Conservation (phyloP, 2,797 vertebrate species). For the Platyrinchus mystaceus region DNA sequence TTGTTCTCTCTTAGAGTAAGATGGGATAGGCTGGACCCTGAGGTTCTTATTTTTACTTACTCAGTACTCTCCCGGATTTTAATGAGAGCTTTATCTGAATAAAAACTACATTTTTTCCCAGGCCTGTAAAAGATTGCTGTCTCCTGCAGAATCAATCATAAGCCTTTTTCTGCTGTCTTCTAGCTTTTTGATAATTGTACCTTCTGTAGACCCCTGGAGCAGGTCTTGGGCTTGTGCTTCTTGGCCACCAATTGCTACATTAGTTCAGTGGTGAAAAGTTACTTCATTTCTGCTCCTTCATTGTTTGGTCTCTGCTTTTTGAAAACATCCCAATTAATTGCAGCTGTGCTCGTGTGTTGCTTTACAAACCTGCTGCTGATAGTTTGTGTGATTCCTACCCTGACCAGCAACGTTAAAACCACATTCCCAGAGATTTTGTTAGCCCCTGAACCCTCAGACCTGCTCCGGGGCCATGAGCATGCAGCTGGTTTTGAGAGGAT, state of each 20-base stretch:
- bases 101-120: background rate
- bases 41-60: slow-evolving; percentile 20
- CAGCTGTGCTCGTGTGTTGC: background rate
- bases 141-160: background rate
- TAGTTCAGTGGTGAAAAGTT: background rate
- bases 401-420: background rate
- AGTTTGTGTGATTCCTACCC: background rate
- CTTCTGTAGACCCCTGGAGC: background rate
- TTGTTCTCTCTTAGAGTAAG: background rate
- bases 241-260: background rate
- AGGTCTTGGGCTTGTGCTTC: background rate
- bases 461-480: background rate
- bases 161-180: background rate
- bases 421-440: background rate
- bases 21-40: background rate
- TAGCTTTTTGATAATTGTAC: background rate
- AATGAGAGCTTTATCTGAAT: slow-evolving; percentile 23
- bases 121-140: background rate
- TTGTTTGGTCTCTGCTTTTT: background rate
- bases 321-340: background rate
- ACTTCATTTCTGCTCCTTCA: background rate
- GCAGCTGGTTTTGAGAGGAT: background rate
- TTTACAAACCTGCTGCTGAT: background rate
- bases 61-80: background rate
- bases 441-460: background rate